Base-by-base conservation (phyloP, 2,888 invertebrate species). In the Lysandra bellargus region DNA sequence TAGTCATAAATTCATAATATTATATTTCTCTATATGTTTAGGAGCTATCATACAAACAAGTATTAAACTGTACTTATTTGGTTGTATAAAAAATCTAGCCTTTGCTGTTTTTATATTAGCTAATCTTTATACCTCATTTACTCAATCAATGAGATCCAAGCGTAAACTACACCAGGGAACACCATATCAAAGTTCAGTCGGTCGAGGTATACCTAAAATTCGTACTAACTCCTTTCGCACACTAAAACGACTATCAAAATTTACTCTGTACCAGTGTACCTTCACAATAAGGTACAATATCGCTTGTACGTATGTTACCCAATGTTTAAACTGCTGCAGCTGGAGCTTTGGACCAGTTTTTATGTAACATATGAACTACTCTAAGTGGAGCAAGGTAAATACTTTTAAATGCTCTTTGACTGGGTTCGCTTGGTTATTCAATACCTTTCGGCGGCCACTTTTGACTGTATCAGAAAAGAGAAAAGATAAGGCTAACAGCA, bases 301-400 rank as follows among this genome's bases (percentile, higher is more conserved):
- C 14, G 53, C 2, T 53, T 75, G 75, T 30, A 33, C 17, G 14
- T 6, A 2, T 5, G 76, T 76, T 76, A 57, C 76, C 23, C 53
- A 57, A 74, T 12, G 23, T 57, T 64, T 49, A 12, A 17, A 23
- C 72, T 75, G 30, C 12, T 74, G 37, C 30, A n/a, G n/a, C 53
- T 17, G 37, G 17, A n/a, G n/a, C 53, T 17, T 23, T 57, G 60
- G 37, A 73, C 79, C 4, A 79, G 79, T 75, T 79, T 74, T 79
- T 79, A 79, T 79, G 75, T 75, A 79, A 79, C 75, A n/a, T 33
- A 37, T 73, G 73, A 78, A 57, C 73, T 78, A 72, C 78, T 78
- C 73, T 44, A 78, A 73, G 78, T 78, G 37, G 72, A 73, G 72
- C 78, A 73, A 57, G 72, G 73, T 78, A 37, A 73, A 37, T 57